Evolutionary conservation across 2,113 vertebrate genomes (phyloP).

Genomic region (Oceanites oceanicus): DNA sequence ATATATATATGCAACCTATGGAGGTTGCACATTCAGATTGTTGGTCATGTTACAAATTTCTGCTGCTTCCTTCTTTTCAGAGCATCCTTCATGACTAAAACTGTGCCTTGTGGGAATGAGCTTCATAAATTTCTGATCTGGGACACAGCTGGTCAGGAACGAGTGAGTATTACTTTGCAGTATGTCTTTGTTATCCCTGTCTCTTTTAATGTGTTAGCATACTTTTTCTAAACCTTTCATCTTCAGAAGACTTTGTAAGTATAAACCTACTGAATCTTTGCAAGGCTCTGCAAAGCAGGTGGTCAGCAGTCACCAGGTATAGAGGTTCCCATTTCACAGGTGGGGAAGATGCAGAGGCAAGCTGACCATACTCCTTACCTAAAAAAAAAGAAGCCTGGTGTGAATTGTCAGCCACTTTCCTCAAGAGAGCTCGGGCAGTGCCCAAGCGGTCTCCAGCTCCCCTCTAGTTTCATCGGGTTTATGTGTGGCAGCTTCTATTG

Average conservation of each 20-base stretch:
- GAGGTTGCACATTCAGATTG: not conserved
- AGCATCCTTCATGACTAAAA: slow-evolving; percentile 98
- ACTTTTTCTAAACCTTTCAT: not conserved
- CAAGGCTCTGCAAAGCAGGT: not conserved
- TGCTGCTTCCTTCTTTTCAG: slow-evolving; percentile 72
- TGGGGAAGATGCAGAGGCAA: not conserved
- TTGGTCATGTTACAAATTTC: not conserved
- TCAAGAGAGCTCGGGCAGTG: not conserved
- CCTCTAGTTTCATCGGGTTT: not conserved
- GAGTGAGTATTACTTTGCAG: slow-evolving; percentile 77
- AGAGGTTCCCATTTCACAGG: not conserved
- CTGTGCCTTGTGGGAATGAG: slow-evolving; percentile 92
- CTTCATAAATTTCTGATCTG: slow-evolving; percentile 99
- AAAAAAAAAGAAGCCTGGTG: not conserved
- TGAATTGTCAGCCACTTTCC: not conserved
- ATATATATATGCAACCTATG: no score
- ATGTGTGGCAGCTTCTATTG: not conserved
- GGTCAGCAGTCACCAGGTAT: not conserved
- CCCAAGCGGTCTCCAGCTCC: not conserved
- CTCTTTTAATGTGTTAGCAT: not conserved
- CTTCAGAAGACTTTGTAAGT: not conserved
- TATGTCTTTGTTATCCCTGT: not conserved
- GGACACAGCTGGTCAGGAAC: slow-evolving; percentile 97
- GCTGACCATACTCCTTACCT: not conserved
- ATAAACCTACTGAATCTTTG: not conserved